Percentiles rank a stretch among this genome's conserved stretches.
Conservation (phyloP, 2,113 vertebrate species). For the Hiodon alosoides region DNA sequence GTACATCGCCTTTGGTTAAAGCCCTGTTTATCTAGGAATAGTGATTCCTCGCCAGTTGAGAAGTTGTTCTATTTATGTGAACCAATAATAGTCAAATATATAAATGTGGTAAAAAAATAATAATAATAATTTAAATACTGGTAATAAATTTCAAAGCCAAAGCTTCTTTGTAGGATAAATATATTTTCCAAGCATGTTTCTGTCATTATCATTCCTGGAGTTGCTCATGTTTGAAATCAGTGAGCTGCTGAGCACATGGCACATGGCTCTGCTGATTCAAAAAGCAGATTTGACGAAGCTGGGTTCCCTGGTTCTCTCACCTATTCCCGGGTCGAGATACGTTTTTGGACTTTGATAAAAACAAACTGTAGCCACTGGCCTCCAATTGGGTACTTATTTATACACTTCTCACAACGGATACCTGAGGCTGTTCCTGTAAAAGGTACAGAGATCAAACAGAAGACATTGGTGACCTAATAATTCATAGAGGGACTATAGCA, state of each 20-base stretch:
- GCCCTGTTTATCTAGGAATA: constrained; percentile 55
- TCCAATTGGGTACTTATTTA: too few species aligned
- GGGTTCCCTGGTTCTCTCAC: constrained; percentile 27
- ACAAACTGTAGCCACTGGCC: too few species aligned
- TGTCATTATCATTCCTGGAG: constrained; percentile 74
- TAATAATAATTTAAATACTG: constrained; percentile 14
- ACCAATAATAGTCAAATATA: constrained; percentile 11
- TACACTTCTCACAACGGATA: too few species aligned
- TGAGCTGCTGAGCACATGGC: constrained; percentile 51
- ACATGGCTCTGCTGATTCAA: constrained; percentile 51
- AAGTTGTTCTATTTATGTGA: constrained; percentile 28
- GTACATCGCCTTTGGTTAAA: constrained; percentile 41
- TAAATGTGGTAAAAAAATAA: constrained; percentile 43
- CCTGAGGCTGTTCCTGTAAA: too few species aligned
- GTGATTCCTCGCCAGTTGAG: constrained; percentile 42
- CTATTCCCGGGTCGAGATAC: constrained; percentile 19
- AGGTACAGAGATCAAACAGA: too few species aligned
- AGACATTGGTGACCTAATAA: too few species aligned
- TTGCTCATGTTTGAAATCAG: constrained; percentile 69
- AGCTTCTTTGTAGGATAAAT: constrained; percentile 47
- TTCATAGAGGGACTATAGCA: too few species aligned
- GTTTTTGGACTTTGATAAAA: not conserved
- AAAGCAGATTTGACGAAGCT: constrained; percentile 57
- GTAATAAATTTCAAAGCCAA: constrained; percentile 39
- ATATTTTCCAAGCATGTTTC: constrained; percentile 66